Percentiles rank a stretch among this genome's conserved stretches.
Evolutionary conservation across 2,888 invertebrate genomes (phyloP).

Genomic region (Dichetophora obliterata): DNA sequence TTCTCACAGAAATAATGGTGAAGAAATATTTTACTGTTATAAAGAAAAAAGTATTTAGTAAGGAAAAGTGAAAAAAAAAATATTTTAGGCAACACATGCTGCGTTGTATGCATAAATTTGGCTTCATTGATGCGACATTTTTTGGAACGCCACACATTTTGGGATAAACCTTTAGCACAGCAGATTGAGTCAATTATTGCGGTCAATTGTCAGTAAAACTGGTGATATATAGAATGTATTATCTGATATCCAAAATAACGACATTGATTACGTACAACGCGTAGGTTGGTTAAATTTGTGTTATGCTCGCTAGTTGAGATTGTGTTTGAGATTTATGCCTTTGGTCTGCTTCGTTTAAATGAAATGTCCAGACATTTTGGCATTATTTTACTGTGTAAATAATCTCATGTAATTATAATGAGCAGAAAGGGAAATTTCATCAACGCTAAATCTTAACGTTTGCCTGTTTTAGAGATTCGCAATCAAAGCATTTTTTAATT

Average conservation of each 20-base stretch:
- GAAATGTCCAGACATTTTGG: constrained; percentile 7
- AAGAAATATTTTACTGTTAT: background rate
- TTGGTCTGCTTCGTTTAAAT: background rate
- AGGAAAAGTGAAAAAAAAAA: background rate
- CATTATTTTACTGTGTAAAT: constrained; percentile 12
- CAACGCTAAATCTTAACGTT: background rate
- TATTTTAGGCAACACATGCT: background rate
- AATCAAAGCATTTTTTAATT: constrained; percentile 13
- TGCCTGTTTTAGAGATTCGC: background rate
- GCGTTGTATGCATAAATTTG: constrained; percentile 4
- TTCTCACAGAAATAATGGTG: constrained; percentile 15
- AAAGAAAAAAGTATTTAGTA: background rate
- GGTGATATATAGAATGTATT: constrained; percentile 22
- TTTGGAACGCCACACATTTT: background rate
- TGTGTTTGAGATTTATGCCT: background rate
- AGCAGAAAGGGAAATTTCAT: background rate
- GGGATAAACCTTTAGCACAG: background rate
- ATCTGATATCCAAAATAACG: constrained; percentile 28
- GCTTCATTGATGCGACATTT: background rate
- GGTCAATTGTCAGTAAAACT: constrained; percentile 7
- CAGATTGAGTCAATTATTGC: constrained; percentile 19
- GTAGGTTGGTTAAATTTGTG: no score
- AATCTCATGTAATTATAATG: constrained; percentile 9
- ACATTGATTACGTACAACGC: constrained; percentile 24
- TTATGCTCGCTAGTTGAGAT: no score